Base-by-base conservation (phyloP, 2,113 vertebrate genomes). In the Anas platyrhynchos region DNA sequence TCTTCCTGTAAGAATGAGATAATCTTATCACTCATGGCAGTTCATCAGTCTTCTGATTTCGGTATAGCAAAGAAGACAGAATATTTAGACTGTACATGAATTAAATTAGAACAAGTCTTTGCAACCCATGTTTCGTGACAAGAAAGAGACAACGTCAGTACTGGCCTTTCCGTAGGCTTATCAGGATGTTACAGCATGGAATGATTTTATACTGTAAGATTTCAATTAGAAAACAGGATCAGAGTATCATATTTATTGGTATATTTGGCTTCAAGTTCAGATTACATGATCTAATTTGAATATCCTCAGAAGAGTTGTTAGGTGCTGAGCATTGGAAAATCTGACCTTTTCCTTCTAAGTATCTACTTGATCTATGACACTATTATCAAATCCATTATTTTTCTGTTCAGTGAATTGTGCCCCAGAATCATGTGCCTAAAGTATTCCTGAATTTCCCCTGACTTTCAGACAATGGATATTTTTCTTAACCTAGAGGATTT, bases 401-500 rank as follows among this genome's bases (percentile, higher is more conserved):
- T 76, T 34, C 80, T 73, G 44, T 65, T 71, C 48, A 25, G 31
- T 85, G 80, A 91, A 54, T 89, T 50, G 34, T 59, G 55, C 4
- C 11, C 48, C 38, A 96, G 74, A 66, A 63, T 91, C 36, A 85
- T 3, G 4, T 22, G 22, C 86, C 27, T 36, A 29, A 91, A 69
- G 29, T 88, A 92, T 48, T 92, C 32, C 11, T 48, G 46, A n/a
- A 71, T 90, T 91, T 91, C 20, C 76, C 74, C 65, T 86, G 32
- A 44, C 78, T 96, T 96, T 91, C 61, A 88, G 65, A 84, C 32
- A 89, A 29, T 83, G 36, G 27, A 7, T 2, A 4, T 66, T 84
- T 83, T 77, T 94, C n/a, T 52, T 93, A 89, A 83, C 43, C 29
- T 61, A 32, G 79, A 46, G 23, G 21, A 96, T 91, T 80, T 79